Evolutionary conservation across 1,140 invertebrate species (phyloP).

Genomic region (Drosophila albomicans): DNA sequence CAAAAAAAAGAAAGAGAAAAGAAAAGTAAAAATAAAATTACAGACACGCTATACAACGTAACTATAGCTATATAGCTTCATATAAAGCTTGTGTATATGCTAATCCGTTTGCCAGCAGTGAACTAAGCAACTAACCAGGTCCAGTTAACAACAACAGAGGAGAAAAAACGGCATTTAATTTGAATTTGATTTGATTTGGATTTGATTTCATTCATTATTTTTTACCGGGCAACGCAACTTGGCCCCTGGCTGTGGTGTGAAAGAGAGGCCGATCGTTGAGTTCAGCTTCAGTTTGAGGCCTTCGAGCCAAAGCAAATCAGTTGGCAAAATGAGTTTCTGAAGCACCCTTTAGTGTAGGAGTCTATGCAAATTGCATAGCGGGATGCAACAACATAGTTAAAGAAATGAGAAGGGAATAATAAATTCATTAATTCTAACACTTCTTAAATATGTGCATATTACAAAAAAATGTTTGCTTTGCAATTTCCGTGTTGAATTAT

Average conservation of each 20-base stretch:
- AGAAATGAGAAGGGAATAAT: no score
- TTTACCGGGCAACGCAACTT: conserved; percentile 15
- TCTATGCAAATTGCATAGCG: neutral
- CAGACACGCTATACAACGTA: conserved; percentile 18
- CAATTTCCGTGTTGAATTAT: no score
- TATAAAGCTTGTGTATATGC: conserved; percentile 1
- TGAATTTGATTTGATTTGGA: conserved; percentile 54
- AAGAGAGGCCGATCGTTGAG: conserved; percentile 24
- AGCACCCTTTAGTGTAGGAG: neutral
- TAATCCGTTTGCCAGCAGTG: conserved; percentile 18
- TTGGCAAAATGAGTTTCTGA: conserved; percentile 49
- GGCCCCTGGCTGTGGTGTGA: conserved; percentile 15
- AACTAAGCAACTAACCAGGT: conserved; percentile 56
- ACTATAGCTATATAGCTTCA: conserved; percentile 58
- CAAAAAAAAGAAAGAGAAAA: conserved; percentile 65
- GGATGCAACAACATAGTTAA: neutral
- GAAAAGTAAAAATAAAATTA: conserved; percentile 11
- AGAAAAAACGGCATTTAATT: conserved; percentile 34
- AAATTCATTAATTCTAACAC: no score
- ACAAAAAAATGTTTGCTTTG: neutral
- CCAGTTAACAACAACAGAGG: conserved; percentile 62
- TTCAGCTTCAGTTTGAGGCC: conserved; percentile 11
- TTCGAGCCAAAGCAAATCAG: conserved; percentile 55
- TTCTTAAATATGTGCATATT: neutral
- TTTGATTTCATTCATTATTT: conserved; percentile 80